Conservation (phyloP, 1,140 invertebrate genomes). For the Laupala kohalensis region DNA sequence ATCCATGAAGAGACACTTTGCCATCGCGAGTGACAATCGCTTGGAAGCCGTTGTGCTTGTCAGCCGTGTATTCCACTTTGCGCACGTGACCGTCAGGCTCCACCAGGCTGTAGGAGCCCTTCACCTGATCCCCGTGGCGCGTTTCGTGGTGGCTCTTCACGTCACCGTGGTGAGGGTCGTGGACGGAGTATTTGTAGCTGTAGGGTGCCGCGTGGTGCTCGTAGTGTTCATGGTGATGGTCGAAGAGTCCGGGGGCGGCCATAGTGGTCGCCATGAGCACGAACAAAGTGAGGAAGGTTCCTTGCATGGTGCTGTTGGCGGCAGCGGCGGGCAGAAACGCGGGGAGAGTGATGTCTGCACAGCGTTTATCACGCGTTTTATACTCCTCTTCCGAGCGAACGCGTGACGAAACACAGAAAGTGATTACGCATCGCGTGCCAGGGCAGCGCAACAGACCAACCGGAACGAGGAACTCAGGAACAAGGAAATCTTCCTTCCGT, state of each 20-base stretch:
- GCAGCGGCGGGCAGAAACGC: neutral
- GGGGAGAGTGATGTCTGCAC: neutral
- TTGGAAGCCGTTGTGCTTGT: conserved; percentile 18
- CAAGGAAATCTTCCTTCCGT: too few relatives aligned
- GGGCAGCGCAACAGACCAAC: too few relatives aligned
- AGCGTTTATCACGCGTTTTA: too few relatives aligned
- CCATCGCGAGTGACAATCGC: conserved; percentile 13
- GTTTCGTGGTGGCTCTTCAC: conserved; percentile 19
- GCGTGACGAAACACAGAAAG: too few relatives aligned
- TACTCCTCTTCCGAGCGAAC: too few relatives aligned
- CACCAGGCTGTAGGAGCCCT: conserved; percentile 19
- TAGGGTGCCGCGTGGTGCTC: conserved; percentile 4
- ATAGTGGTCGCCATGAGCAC: neutral
- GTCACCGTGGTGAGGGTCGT: conserved; percentile 17
- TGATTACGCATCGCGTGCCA: too few relatives aligned
- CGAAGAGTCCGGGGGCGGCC: neutral
- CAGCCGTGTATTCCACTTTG: conserved; percentile 16
- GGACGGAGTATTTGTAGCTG: conserved; percentile 17
- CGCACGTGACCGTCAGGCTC: conserved; percentile 22
- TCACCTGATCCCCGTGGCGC: conserved; percentile 17
- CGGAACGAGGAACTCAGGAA: too few relatives aligned
- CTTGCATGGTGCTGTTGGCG: neutral
- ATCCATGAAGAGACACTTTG: neutral
- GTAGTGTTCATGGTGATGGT: neutral
- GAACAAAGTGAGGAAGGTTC: neutral